phyloP scores from a whole-genome alignment of 1,140 invertebrate species.

The Polyergus mexicanus region DNA sequence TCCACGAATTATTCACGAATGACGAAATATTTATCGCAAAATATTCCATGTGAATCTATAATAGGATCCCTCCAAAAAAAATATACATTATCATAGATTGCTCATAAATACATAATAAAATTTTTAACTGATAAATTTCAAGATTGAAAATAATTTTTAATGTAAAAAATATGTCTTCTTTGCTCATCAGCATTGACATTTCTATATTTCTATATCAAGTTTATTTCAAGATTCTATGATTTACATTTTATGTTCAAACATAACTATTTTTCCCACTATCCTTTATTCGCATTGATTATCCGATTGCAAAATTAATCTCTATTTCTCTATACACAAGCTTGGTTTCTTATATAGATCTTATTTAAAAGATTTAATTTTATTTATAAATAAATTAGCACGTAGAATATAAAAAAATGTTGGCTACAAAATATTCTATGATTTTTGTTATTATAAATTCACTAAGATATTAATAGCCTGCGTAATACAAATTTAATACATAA shows the following conservation, averaged over 20 bases:
- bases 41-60: not conserved
- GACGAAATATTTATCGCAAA: not conserved
- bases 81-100: not conserved
- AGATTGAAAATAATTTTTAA: not conserved
- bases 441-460: not conserved
- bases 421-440: not conserved
- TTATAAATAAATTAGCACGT: not conserved
- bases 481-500: constrained; percentile 3
- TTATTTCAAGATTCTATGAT: not conserved
- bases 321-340: not conserved
- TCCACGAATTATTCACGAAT: not conserved
- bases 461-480: not conserved
- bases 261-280: not conserved
- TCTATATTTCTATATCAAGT: not conserved
- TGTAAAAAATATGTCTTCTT: not conserved
- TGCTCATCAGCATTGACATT: not conserved
- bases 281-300: not conserved
- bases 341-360: not conserved
- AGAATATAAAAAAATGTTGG: not conserved
- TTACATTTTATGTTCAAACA: not conserved
- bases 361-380: not conserved
- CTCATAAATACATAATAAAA: not conserved
- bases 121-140: not conserved
- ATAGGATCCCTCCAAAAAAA: not conserved
- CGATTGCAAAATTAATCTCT: not conserved